These are phyloP conservation scores for Malthinus flaveolus DNA, from an alignment of 2,888 invertebrate species.

Conservation along the genomic window DNA sequence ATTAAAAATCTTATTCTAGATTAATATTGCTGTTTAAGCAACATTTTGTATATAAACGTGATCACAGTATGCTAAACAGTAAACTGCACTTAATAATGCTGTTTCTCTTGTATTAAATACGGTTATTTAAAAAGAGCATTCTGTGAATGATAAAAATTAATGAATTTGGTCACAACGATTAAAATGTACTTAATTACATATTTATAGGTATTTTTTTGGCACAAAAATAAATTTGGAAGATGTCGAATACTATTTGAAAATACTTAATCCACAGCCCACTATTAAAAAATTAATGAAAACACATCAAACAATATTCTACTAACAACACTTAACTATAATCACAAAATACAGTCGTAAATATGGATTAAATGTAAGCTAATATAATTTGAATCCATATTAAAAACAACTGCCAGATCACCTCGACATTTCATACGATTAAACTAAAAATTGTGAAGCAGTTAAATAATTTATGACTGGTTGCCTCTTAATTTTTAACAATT, in stretches of 20 bases:
- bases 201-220: slow-evolving; percentile 25
- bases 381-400: not conserved
- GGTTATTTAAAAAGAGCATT: slow-evolving; percentile 23
- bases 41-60: slow-evolving; percentile 42
- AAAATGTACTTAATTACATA: slow-evolving; percentile 2
- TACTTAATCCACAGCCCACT: slow-evolving; percentile 36
- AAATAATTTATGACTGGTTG: slow-evolving; percentile 3
- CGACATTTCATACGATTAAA: slow-evolving; percentile 8
- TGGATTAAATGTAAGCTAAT: slow-evolving; percentile 9
- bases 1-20: slow-evolving; percentile 24
- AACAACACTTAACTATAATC: slow-evolving; percentile 27
- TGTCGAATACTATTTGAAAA: slow-evolving; percentile 24
- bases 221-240: slow-evolving; percentile 34
- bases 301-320: slow-evolving; percentile 21
- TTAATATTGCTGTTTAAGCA: slow-evolving; percentile 41
- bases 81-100: slow-evolving; percentile 23
- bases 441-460: not conserved
- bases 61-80: slow-evolving; percentile 47
- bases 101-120: slow-evolving; percentile 15
- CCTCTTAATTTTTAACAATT: slow-evolving; percentile 9
- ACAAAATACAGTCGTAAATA: slow-evolving; percentile 24
- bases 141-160: slow-evolving; percentile 26
- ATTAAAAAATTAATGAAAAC: slow-evolving; percentile 29
- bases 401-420: not conserved
- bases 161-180: slow-evolving; percentile 7